Conservation (phyloP, 1,140 invertebrate species). For the Reticulitermes speratus region DNA sequence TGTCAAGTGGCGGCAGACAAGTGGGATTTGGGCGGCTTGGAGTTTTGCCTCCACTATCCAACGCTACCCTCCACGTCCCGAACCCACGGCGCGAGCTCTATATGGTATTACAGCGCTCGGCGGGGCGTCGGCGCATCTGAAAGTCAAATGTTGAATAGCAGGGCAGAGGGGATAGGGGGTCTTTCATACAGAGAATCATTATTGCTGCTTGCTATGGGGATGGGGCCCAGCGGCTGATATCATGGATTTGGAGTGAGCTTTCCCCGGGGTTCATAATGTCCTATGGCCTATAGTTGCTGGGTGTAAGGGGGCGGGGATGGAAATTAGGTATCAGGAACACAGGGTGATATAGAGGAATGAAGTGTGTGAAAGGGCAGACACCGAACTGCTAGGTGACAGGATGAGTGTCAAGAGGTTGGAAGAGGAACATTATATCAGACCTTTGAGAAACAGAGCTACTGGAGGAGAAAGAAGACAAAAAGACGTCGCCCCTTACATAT, state of each 20-base stretch:
- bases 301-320: not conserved
- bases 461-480: no score
- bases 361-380: not conserved
- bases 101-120: not conserved
- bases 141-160: conserved; percentile 25
- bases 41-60: not conserved
- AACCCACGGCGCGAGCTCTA: not conserved
- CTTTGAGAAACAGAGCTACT: no score
- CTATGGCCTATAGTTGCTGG: not conserved
- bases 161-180: not conserved
- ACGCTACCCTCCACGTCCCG: not conserved
- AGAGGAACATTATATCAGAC: not conserved
- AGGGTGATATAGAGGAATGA: not conserved
- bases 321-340: conserved; percentile 9
- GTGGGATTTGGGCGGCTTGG: conserved; percentile 14
- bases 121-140: conserved; percentile 21
- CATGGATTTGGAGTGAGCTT: conserved; percentile 14
- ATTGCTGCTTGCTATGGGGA: not conserved
- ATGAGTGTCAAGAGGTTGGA: not conserved
- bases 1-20: conserved; percentile 21
- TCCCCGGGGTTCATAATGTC: not conserved
- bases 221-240: not conserved
- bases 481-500: no score
- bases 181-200: conserved; percentile 19
- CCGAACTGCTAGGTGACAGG: no score